Evolutionary conservation across 2,113 vertebrate genomes (phyloP).

Genomic region (Callipepla californica): DNA sequence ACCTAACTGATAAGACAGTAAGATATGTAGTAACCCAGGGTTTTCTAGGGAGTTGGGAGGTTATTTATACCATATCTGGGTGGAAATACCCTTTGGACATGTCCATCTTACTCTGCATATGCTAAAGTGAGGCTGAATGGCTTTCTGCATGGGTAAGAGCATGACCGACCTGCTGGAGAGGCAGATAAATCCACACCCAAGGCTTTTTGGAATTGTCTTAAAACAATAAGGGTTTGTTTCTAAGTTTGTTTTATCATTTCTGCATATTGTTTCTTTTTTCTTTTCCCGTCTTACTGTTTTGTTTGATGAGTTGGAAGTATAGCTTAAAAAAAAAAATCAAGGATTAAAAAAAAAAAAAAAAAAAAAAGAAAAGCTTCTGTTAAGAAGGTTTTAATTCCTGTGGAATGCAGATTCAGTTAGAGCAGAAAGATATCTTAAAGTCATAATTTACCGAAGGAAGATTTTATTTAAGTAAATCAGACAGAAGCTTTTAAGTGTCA

Average conservation of each 20-base stretch:
- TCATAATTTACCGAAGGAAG: constrained; percentile 30
- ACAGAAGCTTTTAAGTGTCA: constrained; percentile 66
- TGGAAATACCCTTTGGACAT: not conserved
- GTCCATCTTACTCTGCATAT: not conserved
- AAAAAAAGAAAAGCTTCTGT: not conserved
- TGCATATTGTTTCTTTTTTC: not conserved
- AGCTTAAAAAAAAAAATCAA: not conserved
- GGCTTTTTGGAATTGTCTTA: not conserved
- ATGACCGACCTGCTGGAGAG: not conserved
- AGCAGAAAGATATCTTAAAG: constrained; percentile 37
- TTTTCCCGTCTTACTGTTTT: not conserved
- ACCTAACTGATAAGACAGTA: rapidly evolving
- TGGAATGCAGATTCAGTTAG: constrained; percentile 1
- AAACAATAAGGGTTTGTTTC: not conserved
- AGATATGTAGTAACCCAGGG: rapidly evolving
- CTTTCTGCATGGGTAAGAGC: not conserved
- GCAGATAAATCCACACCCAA: not conserved
- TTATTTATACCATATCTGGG: not conserved
- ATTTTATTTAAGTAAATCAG: constrained; percentile 49
- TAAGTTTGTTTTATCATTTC: not conserved
- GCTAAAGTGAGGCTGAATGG: not conserved
- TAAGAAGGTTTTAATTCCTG: constrained; percentile 6
- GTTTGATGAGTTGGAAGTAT: not conserved
- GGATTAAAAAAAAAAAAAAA: not conserved
- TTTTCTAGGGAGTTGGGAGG: not conserved